phyloP scores from a whole-genome alignment of 2,888 invertebrate species.

The Merodon equestris region DNA sequence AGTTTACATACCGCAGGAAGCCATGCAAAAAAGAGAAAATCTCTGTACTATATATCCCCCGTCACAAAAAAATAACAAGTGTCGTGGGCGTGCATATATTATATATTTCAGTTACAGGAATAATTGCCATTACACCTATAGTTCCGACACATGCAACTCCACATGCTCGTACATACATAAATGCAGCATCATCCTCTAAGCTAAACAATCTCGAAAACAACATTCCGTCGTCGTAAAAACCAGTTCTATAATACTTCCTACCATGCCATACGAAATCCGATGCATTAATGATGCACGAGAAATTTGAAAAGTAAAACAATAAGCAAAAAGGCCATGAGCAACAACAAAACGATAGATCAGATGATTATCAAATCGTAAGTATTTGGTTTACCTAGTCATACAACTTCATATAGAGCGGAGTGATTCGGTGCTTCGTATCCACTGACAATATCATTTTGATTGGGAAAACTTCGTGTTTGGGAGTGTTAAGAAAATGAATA shows the following conservation, averaged over 20 bases:
- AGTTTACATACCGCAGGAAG: constrained; percentile 30
- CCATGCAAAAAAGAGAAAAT: constrained; percentile 25
- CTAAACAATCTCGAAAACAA: constrained; percentile 31
- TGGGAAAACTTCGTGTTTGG: constrained; percentile 49
- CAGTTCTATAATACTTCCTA: constrained; percentile 15
- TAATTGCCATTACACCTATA: too few species aligned
- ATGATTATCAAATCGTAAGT: constrained; percentile 37
- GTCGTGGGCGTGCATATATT: constrained; percentile 5
- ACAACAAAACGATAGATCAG: background rate
- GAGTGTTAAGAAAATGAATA: constrained; percentile 62
- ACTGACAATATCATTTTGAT: constrained; percentile 47
- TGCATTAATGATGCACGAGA: constrained; percentile 54
- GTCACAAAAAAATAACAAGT: constrained; percentile 30
- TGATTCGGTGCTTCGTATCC: constrained; percentile 38
- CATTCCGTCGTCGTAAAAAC: constrained; percentile 22
- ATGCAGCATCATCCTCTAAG: constrained; percentile 17
- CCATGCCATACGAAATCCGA: constrained; percentile 37
- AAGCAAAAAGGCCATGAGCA: constrained; percentile 3
- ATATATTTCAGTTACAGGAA: background rate
- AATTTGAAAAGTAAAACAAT: constrained; percentile 29
- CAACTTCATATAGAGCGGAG: constrained; percentile 24
- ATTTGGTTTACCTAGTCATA: constrained; percentile 13
- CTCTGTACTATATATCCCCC: constrained; percentile 47
- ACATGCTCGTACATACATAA: too few species aligned
- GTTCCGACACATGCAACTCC: too few species aligned